Percentiles rank a stretch among this genome's conserved stretches.
These are phyloP conservation scores for Phania funesta DNA, from an alignment of 2,888 invertebrate genomes.

Conservation along the genomic window DNA sequence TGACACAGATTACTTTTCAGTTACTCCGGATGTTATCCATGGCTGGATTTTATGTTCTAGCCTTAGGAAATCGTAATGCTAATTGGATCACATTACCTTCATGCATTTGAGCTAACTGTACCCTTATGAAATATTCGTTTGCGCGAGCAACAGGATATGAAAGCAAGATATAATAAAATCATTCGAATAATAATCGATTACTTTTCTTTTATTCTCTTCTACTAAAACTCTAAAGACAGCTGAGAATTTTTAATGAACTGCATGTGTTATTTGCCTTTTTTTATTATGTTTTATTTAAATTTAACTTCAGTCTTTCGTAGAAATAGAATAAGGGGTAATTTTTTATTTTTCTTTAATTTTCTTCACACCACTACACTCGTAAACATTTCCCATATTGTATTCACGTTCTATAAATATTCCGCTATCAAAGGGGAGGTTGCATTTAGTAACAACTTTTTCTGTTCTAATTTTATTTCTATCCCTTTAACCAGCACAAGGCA, in stretches of 20 bases:
- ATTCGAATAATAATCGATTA: no score
- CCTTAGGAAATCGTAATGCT: no score
- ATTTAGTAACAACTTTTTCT: not conserved
- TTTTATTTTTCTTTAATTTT: not conserved
- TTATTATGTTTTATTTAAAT: conserved; percentile 12
- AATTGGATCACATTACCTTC: no score
- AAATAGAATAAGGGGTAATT: not conserved
- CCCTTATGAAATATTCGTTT: no score
- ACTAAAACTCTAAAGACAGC: not conserved
- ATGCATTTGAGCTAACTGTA: no score
- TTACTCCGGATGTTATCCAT: no score
- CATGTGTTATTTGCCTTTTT: not conserved
- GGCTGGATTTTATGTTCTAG: no score
- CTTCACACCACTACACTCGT: not conserved
- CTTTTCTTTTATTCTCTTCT: not conserved
- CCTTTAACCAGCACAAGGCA: not conserved
- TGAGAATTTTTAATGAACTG: conserved; percentile 6
- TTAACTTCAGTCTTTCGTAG: not conserved
- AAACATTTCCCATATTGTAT: not conserved
- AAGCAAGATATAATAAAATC: no score
- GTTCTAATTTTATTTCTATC: conserved; percentile 8
- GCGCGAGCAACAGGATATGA: no score
- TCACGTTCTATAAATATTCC: not conserved
- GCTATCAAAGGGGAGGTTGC: not conserved
- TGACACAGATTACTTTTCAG: no score